Percentiles rank a stretch among this genome's conserved stretches.
Conservation (phyloP, 2,797 vertebrate genomes). For the Enteromius unitaeniatus region DNA sequence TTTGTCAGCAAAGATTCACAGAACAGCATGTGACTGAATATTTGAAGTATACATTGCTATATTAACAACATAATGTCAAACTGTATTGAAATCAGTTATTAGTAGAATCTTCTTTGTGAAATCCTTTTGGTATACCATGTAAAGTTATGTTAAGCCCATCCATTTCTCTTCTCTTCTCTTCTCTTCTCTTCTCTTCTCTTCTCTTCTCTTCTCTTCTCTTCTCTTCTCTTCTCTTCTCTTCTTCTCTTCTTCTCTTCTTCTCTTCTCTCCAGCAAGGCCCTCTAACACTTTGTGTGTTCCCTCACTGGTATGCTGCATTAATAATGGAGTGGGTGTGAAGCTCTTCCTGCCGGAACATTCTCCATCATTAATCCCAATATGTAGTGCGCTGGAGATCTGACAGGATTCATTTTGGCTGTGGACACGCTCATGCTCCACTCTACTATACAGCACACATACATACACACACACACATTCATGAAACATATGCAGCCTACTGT, state of each 20-base stretch:
- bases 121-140: background rate
- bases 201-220: background rate
- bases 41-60: too few relatives aligned
- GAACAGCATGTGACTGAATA: too few relatives aligned
- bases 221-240: background rate
- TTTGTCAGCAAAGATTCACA: background rate
- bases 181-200: background rate
- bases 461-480: conserved; percentile 9
- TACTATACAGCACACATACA: conserved; percentile 17
- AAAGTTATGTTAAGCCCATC: background rate
- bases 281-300: conserved; percentile 6
- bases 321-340: conserved; percentile 68
- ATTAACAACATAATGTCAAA: too few relatives aligned
- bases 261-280: background rate
- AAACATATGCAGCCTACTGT: background rate
- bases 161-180: background rate
- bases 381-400: conserved; percentile 61
- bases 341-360: conserved; percentile 62
- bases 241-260: background rate
- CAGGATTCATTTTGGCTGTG: conserved; percentile 62
- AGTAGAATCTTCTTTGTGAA: background rate
- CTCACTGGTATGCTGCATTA: conserved; percentile 59
- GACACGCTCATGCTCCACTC: conserved; percentile 53
- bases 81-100: background rate
- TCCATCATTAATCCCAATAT: conserved; percentile 69